Evolutionary conservation across 2,113 vertebrate genomes (phyloP).

Genomic region (Neodon shergylaensis): DNA sequence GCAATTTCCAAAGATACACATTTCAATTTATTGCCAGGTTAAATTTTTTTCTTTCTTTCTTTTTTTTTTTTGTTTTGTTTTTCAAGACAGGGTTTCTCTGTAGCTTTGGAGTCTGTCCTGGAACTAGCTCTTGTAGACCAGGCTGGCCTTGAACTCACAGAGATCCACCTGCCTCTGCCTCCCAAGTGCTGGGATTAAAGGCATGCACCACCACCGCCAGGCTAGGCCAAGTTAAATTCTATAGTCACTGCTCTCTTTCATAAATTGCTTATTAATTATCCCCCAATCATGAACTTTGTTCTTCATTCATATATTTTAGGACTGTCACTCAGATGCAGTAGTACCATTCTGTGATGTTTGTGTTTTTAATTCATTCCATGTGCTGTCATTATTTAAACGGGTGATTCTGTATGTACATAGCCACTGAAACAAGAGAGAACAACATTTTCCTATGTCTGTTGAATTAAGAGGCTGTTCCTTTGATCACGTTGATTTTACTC

Average conservation of each 20-base stretch:
- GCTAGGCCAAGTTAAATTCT: background rate
- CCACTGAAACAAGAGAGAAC: background rate
- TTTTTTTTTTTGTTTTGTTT: too few species aligned
- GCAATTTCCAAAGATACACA: constrained; percentile 26
- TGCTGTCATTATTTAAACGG: background rate
- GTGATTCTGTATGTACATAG: background rate
- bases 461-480: constrained; percentile 13
- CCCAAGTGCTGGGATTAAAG: too few species aligned
- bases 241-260: constrained; percentile 18
- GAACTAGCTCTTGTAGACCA: too few species aligned
- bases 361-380: constrained; percentile 30
- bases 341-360: background rate
- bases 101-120: too few species aligned
- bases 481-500: background rate
- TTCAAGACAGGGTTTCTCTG: too few species aligned
- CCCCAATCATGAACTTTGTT: constrained; percentile 14
- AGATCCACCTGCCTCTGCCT: too few species aligned
- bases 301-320: background rate
- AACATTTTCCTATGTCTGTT: background rate
- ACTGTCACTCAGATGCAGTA: background rate
- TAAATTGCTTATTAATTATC: constrained; percentile 23
- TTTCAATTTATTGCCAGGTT: constrained; percentile 23
- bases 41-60: background rate
- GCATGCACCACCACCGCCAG: too few species aligned
- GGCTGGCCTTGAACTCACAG: too few species aligned